Evolutionary conservation across 1,140 invertebrate species (phyloP), one percentile per base, ranked within the genome.

Genomic region (Aphelenchoides besseyi): DNA sequence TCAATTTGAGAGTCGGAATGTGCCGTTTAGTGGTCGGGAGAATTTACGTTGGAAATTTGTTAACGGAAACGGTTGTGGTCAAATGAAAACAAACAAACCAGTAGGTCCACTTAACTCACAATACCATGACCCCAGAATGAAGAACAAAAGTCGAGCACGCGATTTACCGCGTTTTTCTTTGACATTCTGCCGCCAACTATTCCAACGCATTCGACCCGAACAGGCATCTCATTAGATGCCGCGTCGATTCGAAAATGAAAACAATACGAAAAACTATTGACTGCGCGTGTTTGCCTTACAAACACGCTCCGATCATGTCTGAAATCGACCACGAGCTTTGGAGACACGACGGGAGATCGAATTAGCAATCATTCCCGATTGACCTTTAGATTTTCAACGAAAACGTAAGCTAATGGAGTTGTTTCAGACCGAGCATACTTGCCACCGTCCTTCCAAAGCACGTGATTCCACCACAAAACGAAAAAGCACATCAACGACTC

Each of bases 401-500:
- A 48, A 48, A 23, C 41, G 23, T 12, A 12, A 23, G 23, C 41
- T 48, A 48, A 52, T 32, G 23, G 33, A n/a, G 18, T 23, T 37
- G 33, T 64, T 75, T 79, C 36, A 75, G 74, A 30, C 8, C 35
- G 5, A 16, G 1, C 30, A 18, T 79, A 16, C 62, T 76, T 32
- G 16, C 75, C 18, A 68, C 41, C 29, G 57, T 79, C 57, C 48
- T 76, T 12, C 74, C 74, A 1, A 5, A 30, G 12, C 74, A 76
- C 41, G 37, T 78, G 29, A 62, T 80, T 26, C 72, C 77, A 12
- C 3, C 71, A 35, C 18, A 1, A 3, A 32, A 55, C 77, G 35
- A 70, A 12, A 18, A 29, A 3, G 8, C 35, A 12, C 26, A 75
- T 37, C n/a, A 18, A 36, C 12, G 12, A 61, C 72, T 76, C 1